Evolutionary conservation across 2,113 vertebrate genomes (phyloP).

Genomic region (Tiliqua scincoides): DNA sequence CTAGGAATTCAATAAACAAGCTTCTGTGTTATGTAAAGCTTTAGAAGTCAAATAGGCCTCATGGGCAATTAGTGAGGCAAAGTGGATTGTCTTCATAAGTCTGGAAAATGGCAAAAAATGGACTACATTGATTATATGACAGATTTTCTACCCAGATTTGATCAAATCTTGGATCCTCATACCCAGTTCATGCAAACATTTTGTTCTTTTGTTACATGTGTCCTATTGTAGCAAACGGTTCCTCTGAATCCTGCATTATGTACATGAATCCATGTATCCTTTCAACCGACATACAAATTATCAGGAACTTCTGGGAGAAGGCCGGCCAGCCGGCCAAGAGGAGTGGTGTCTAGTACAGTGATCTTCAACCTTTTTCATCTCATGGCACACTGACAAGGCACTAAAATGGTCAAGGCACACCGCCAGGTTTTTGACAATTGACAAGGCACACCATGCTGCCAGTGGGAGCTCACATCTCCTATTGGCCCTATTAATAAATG

Average conservation of each 20-base stretch:
- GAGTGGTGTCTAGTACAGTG: too few relatives aligned
- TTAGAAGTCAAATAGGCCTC: neutral
- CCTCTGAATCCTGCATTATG: neutral
- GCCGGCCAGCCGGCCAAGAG: too few relatives aligned
- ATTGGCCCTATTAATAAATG: too few relatives aligned
- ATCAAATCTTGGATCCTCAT: conserved; percentile 21
- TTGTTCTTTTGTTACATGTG: neutral
- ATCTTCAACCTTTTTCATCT: too few relatives aligned
- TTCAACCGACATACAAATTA: too few relatives aligned
- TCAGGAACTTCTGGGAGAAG: too few relatives aligned
- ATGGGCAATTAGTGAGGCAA: conserved; percentile 4
- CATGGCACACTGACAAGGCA: too few relatives aligned
- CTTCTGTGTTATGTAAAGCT: neutral
- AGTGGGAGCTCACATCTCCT: too few relatives aligned
- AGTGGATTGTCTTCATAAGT: neutral
- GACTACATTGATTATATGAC: neutral
- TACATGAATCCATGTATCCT: neutral
- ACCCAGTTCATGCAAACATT: neutral
- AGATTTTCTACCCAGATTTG: neutral
- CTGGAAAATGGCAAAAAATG: neutral
- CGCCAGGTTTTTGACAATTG: too few relatives aligned
- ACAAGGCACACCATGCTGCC: too few relatives aligned
- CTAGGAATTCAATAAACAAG: neutral
- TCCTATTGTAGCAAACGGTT: neutral
- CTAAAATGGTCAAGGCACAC: too few relatives aligned